These are phyloP conservation scores for Hozukius guyotensis DNA, from an alignment of 2,797 vertebrate genomes.

Conservation along the genomic window DNA sequence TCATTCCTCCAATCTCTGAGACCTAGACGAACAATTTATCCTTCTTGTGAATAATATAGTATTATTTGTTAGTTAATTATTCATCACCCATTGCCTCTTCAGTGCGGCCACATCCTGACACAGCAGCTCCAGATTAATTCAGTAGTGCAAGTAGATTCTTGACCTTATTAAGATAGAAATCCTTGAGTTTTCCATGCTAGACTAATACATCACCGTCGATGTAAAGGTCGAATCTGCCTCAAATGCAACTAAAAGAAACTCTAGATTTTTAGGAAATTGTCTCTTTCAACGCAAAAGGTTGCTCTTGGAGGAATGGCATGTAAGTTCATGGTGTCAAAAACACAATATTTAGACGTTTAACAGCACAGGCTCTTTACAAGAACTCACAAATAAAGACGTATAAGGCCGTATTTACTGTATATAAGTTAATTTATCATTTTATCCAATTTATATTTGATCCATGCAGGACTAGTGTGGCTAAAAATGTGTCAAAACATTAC, in stretches of 20 bases:
- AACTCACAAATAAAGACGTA: background rate
- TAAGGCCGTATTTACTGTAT: background rate
- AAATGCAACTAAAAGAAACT: slow-evolving; percentile 2
- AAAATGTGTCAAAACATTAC: background rate
- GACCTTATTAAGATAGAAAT: slow-evolving; percentile 31
- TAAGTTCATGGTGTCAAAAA: background rate
- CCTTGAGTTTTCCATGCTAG: background rate
- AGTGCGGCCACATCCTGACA: background rate
- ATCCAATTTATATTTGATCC: background rate
- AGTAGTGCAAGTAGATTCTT: slow-evolving; percentile 22
- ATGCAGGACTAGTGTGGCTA: too few relatives aligned
- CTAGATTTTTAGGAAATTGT: background rate
- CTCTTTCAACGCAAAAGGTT: background rate
- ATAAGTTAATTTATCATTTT: background rate
- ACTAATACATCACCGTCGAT: background rate
- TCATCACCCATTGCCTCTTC: background rate
- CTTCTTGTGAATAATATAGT: background rate
- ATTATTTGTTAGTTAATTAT: background rate
- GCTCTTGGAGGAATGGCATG: background rate
- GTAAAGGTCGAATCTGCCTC: slow-evolving; percentile 40
- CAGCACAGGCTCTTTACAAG: background rate
- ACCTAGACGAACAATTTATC: background rate
- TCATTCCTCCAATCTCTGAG: background rate
- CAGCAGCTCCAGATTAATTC: slow-evolving; percentile 16
- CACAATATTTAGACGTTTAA: background rate